These are phyloP conservation scores for Hemicordylus capensis DNA, from an alignment of 2,113 vertebrate species.

Conservation along the genomic window DNA sequence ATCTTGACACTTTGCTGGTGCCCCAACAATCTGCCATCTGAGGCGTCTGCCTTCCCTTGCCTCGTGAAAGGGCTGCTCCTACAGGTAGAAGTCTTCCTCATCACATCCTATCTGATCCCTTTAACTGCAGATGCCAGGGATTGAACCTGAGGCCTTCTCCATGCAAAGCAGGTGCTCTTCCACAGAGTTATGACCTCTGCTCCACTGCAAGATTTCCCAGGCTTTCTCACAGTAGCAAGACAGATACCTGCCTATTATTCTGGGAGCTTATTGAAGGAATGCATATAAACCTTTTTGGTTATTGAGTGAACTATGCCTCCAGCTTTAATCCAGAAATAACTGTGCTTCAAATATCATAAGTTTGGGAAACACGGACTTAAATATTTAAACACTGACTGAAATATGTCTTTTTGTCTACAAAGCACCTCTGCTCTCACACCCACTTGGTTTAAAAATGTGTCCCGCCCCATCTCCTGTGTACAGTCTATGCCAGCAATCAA, in stretches of 20 bases:
- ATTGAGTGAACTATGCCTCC: not conserved
- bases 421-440: not conserved
- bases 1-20: too few relatives aligned
- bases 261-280: not conserved
- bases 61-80: too few relatives aligned
- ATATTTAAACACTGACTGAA: not conserved
- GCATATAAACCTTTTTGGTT: not conserved
- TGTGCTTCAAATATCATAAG: not conserved
- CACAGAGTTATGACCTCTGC: not conserved
- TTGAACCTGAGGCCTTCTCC: too few relatives aligned
- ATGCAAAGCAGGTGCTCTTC: too few relatives aligned
- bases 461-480: not conserved
- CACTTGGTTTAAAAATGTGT: not conserved
- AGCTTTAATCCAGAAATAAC: not conserved
- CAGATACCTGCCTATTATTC: not conserved
- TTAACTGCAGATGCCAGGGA: too few relatives aligned
- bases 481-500: not conserved
- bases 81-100: too few relatives aligned
- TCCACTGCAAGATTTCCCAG: not conserved
- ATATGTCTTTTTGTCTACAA: slow-evolving; percentile 13
- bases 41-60: too few relatives aligned
- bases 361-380: not conserved
- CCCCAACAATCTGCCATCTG: too few relatives aligned
- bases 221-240: not conserved
- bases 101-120: too few relatives aligned